Evolutionary conservation across 2,888 invertebrate genomes (phyloP).

Genomic region (Theretra japonica): DNA sequence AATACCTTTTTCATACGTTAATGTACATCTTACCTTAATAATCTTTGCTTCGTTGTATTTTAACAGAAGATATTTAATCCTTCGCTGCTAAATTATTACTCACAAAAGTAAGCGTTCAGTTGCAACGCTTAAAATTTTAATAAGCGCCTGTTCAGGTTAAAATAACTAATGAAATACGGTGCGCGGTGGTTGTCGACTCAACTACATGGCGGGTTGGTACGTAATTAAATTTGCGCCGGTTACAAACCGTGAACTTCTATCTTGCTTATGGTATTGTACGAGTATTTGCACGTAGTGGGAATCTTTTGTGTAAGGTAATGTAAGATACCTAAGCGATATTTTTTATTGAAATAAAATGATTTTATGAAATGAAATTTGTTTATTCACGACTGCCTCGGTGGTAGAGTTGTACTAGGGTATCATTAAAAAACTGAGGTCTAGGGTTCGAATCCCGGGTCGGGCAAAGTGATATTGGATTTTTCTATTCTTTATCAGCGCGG

Average conservation of each 20-base stretch:
- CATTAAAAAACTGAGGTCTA: too few species aligned
- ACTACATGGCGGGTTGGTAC: constrained; percentile 34
- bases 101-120: constrained; percentile 9
- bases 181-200: constrained; percentile 37
- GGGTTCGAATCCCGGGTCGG: too few species aligned
- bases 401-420: too few species aligned
- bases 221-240: constrained; percentile 56
- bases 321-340: too few species aligned
- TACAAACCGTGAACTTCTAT: constrained; percentile 48
- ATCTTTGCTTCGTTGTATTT: not conserved
- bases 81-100: not conserved
- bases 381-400: too few species aligned
- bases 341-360: too few species aligned
- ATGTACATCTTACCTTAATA: not conserved
- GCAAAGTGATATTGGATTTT: too few species aligned
- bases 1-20: not conserved
- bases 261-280: constrained; percentile 52
- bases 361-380: too few species aligned
- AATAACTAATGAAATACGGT: constrained; percentile 43
- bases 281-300: constrained; percentile 26
- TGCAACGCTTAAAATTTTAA: constrained; percentile 20
- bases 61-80: not conserved
- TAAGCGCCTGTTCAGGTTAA: constrained; percentile 43
- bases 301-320: constrained; percentile 24
- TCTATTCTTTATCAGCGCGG: too few species aligned